phyloP scores from a whole-genome alignment of 92 coral and sea anemone species.

The Actinostola sp. region DNA sequence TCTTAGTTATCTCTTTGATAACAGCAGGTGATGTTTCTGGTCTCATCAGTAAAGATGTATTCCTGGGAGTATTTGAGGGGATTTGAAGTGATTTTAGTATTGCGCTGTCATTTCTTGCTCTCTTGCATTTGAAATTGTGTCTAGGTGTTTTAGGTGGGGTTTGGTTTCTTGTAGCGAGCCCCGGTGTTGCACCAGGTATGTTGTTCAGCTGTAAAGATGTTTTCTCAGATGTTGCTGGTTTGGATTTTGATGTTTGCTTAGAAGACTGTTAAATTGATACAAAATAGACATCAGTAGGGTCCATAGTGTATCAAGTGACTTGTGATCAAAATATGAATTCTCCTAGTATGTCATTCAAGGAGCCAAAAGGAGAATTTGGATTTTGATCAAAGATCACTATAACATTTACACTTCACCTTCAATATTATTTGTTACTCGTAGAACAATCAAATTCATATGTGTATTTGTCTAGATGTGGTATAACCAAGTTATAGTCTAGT shows the following conservation, averaged over 20 bases:
- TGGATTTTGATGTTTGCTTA: background rate
- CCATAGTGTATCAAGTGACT: too few relatives aligned
- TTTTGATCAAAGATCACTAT: too few relatives aligned
- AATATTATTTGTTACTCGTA: too few relatives aligned
- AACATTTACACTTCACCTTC: too few relatives aligned
- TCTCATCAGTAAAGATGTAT: background rate
- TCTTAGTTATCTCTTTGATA: background rate
- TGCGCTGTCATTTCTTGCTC: background rate
- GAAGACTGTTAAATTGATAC: too few relatives aligned
- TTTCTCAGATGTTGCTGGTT: background rate
- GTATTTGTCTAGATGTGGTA: too few relatives aligned
- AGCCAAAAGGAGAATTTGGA: too few relatives aligned
- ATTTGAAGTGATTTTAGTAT: constrained; percentile 11
- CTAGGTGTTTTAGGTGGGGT: constrained; percentile 17
- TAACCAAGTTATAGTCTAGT: too few relatives aligned
- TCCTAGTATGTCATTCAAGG: too few relatives aligned
- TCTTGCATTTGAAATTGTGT: constrained; percentile 1
- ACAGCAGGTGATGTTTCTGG: constrained; percentile 29
- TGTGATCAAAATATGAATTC: too few relatives aligned
- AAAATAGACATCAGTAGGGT: too few relatives aligned
- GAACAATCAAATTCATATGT: too few relatives aligned
- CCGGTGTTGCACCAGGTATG: background rate
- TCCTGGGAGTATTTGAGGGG: background rate
- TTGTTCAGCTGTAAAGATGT: background rate
- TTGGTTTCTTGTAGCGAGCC: background rate